Evolutionary conservation across 1,140 invertebrate genomes (phyloP), one percentile per base, ranked within the genome.

Genomic region (Eriocheir sinensis): DNA sequence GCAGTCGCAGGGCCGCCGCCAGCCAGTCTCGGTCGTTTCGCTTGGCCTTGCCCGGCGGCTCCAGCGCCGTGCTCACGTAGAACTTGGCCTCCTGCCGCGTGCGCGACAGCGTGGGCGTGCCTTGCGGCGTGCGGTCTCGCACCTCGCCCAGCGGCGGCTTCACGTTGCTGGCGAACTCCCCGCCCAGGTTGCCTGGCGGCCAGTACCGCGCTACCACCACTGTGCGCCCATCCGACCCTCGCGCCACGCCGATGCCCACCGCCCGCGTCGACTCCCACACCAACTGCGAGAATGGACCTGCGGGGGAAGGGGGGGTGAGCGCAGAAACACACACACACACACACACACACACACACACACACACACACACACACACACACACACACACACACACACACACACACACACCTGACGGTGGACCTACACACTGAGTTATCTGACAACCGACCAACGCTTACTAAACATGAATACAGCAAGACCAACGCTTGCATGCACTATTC

Each of bases 271-370:
- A 97, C 40, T 97, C 97, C 99, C 99, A 99, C n/a, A 99, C 98
- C 96, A 99, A 97, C 97, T 99, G 98, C 0, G 98, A 99, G 96
- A 99, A 99, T 96, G 99, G 98, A 96, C 98, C 98, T 98, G 96
- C 12, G n/a, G 3, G 60, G 60, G 60, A 72, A n/a, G 60, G 15
- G 44, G 44, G 44, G 44, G 44, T 48, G n/a, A n/a, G 60, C 21
- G n/a, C 60, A 72, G 60, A 48, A 48, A 48, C 44, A 48, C 44
- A 48, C 44, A 48, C 44, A 48, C 44, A 48, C 44, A 48, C 44
- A 48, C 44, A 48, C 44, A 48, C 44, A 48, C 44, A 48, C 44
- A 48, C 44, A 48, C 44, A 48, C 44, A 48, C 44, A 48, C n/a
- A n/a, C 44, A 48, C 44, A 48, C 44, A 48, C 44, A 48, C 44